Percentiles rank a stretch among this genome's conserved stretches.
phyloP scores from a whole-genome alignment of 2,797 vertebrate genomes.

The Nannoperca australis region DNA sequence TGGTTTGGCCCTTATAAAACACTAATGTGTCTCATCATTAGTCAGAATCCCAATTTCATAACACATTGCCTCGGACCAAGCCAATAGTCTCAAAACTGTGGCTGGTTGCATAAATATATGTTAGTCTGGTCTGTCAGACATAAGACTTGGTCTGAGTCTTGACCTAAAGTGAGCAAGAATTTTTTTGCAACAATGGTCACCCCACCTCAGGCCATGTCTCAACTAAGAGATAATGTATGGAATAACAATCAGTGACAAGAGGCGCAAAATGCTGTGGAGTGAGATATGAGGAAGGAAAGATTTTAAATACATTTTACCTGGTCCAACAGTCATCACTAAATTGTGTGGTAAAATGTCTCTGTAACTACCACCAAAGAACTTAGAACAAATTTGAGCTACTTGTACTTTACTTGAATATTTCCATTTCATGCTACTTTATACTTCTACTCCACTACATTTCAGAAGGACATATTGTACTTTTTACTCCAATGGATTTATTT shows the following conservation, averaged over 20 bases:
- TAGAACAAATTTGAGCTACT: not conserved
- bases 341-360: not conserved
- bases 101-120: constrained; percentile 15
- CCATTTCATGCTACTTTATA: not conserved
- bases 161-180: not conserved
- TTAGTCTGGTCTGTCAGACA: constrained; percentile 1
- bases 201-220: no score
- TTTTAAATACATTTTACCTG: not conserved
- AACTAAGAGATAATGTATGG: not conserved
- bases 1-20: constrained; percentile 34
- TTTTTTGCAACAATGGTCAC: constrained; percentile 2
- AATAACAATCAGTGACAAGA: not conserved
- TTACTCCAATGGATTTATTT: not conserved
- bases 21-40: constrained; percentile 28
- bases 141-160: not conserved
- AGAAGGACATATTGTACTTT: not conserved
- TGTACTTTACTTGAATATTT: not conserved
- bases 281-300: not conserved
- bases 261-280: not conserved
- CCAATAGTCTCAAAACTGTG: constrained; percentile 2
- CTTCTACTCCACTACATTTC: not conserved
- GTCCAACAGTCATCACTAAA: not conserved
- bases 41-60: constrained; percentile 36
- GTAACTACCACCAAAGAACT: not conserved
- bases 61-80: constrained; percentile 4